Evolutionary conservation across 1,140 invertebrate species (phyloP).

Genomic region (Ptiloglossa arizonensis): DNA sequence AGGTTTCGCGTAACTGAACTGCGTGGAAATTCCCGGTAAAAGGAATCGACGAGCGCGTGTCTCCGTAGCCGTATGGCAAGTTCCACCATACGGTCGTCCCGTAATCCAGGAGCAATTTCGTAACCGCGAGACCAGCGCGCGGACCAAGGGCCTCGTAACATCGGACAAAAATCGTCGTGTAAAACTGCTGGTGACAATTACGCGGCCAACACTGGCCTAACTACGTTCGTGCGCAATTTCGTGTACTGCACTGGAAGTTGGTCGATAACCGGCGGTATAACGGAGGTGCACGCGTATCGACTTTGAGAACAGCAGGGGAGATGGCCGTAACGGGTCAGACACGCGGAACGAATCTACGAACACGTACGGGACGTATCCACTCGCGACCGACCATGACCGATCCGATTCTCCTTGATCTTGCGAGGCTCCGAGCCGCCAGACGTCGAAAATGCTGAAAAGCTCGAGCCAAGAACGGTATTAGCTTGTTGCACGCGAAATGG

Average conservation of each 20-base stretch:
- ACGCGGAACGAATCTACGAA: not conserved
- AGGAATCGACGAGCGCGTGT: not conserved
- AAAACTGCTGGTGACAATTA: slow-evolving; percentile 48
- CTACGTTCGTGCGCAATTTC: slow-evolving; percentile 37
- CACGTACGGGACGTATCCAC: no score
- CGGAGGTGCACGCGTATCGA: not conserved
- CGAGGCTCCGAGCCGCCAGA: not conserved
- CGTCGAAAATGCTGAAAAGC: no score
- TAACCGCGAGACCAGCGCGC: not conserved
- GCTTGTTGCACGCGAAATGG: no score
- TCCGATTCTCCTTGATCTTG: not conserved
- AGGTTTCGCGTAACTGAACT: no score
- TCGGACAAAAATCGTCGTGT: slow-evolving; percentile 41
- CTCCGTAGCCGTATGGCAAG: not conserved
- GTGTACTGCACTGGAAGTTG: not conserved
- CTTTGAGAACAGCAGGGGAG: not conserved
- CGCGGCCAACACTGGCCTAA: slow-evolving; percentile 30
- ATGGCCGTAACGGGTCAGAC: not conserved
- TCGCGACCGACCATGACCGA: not conserved
- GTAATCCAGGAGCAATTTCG: not conserved
- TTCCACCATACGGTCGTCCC: not conserved
- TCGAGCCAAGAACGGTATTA: no score
- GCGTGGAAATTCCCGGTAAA: not conserved
- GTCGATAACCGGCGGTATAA: not conserved
- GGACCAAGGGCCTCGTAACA: slow-evolving; percentile 9